Conservation (phyloP, 2,888 invertebrate genomes). For the Polylopha cassiicola region DNA sequence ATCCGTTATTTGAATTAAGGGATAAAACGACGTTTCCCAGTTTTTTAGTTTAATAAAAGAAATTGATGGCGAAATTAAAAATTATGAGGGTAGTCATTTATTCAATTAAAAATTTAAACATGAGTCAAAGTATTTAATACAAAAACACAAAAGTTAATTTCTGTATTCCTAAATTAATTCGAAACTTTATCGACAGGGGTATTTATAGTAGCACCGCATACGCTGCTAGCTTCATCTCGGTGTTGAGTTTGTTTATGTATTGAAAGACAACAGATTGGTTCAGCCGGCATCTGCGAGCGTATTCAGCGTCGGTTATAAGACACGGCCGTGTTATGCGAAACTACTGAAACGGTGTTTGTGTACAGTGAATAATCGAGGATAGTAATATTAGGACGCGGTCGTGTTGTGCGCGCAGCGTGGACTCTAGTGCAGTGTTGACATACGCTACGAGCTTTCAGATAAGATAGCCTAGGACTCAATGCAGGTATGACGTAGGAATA, state of each 20-base stretch:
- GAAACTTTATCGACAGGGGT: slow-evolving; percentile 5
- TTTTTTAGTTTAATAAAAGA: too few relatives aligned
- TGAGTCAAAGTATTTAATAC: too few relatives aligned
- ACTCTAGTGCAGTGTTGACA: slow-evolving; percentile 53
- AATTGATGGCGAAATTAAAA: too few relatives aligned
- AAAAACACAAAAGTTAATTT: too few relatives aligned
- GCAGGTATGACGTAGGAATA: too few relatives aligned
- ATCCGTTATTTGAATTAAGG: too few relatives aligned
- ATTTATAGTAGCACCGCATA: slow-evolving; percentile 28
- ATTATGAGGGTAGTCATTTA: too few relatives aligned
- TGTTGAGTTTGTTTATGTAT: slow-evolving; percentile 73
- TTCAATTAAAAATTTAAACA: too few relatives aligned
- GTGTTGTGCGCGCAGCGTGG: slow-evolving; percentile 28
- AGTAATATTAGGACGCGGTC: slow-evolving; percentile 12
- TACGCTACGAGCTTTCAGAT: slow-evolving; percentile 29
- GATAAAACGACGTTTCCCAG: too few relatives aligned
- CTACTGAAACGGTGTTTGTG: slow-evolving; percentile 30
- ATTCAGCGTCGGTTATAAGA: slow-evolving; percentile 49
- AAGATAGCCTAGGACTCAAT: slow-evolving; percentile 7
- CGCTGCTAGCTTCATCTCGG: slow-evolving; percentile 66
- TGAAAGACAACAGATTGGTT: slow-evolving; percentile 73
- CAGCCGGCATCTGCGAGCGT: slow-evolving; percentile 62
- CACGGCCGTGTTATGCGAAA: slow-evolving; percentile 51
- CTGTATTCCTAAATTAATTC: too few relatives aligned
- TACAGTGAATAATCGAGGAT: slow-evolving; percentile 21